Percentiles rank a stretch among this genome's conserved stretches.
Evolutionary conservation across 2,888 invertebrate species (phyloP).

Genomic region (Trileptium ribeirensis): DNA sequence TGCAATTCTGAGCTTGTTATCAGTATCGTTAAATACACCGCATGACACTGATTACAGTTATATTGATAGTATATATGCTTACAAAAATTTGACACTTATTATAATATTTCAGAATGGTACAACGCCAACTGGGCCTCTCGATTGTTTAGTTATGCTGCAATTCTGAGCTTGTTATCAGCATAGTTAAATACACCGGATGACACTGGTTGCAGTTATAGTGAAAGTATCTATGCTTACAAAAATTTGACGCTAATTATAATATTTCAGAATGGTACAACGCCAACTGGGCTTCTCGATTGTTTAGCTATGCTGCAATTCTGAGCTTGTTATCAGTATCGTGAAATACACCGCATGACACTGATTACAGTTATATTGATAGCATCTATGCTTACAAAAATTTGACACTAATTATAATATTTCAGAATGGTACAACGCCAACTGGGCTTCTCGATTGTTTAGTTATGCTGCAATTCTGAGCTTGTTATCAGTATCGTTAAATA

Average conservation of each 20-base stretch:
- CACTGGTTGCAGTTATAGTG: constrained; percentile 82
- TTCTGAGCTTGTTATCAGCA: constrained; percentile 87
- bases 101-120: constrained; percentile 27
- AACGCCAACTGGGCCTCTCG: not conserved
- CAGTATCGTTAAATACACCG: constrained; percentile 94
- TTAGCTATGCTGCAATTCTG: constrained; percentile 61
- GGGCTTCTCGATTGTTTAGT: constrained; percentile 31
- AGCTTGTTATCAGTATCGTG: constrained; percentile 90
- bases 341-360: constrained; percentile 96
- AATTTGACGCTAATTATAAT: too few species aligned
- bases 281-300: constrained; percentile 21
- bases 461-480: constrained; percentile 70
- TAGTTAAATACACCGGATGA: constrained; percentile 95
- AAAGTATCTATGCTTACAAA: too few species aligned
- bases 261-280: constrained; percentile 27
- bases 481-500: constrained; percentile 91
- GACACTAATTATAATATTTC: constrained; percentile 20
- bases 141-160: constrained; percentile 54
- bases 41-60: constrained; percentile 85
- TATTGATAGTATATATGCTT: too few species aligned
- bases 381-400: too few species aligned
- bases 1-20: constrained; percentile 79
- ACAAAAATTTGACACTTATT: too few species aligned
- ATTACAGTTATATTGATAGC: too few species aligned
- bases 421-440: constrained; percentile 23